A percentile compares a stretch with the other conserved stretches of the same genome.
Evolutionary conservation across 2,113 vertebrate species (phyloP).

Genomic region (Myotis lucifugus): DNA sequence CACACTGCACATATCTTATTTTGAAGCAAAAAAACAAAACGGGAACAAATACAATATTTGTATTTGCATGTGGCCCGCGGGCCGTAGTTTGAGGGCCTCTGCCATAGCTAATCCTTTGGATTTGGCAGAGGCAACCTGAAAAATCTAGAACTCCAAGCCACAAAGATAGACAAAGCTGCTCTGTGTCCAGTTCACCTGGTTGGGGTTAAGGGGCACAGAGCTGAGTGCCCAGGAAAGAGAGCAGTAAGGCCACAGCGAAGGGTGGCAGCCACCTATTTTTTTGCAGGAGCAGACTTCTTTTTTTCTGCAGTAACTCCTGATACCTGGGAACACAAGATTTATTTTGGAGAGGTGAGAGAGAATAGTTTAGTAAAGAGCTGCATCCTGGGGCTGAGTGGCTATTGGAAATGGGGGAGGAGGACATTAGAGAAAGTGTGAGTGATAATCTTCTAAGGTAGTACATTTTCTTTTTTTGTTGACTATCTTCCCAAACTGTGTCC

Average conservation of each 20-base stretch:
- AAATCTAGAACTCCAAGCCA: neutral
- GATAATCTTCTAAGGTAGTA: neutral
- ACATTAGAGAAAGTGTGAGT: neutral
- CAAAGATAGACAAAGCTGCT: neutral
- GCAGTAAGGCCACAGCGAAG: neutral
- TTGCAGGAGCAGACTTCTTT: neutral
- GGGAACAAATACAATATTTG: too few species aligned
- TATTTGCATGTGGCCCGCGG: too few species aligned
- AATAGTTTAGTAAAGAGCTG: neutral
- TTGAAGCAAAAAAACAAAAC: too few species aligned
- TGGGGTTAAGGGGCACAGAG: neutral
- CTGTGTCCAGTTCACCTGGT: neutral
- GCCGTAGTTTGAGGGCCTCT: too few species aligned
- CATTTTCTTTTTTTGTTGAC: neutral
- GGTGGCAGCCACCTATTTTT: neutral
- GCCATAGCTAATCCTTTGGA: neutral
- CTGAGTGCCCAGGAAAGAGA: neutral
- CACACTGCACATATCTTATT: too few species aligned
- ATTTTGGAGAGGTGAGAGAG: constrained; percentile 1
- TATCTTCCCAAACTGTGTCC: neutral
- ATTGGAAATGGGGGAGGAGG: neutral
- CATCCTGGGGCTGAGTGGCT: neutral
- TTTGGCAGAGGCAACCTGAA: constrained; percentile 2
- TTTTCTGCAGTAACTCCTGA: neutral
- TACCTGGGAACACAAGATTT: constrained; percentile 3